Evolutionary conservation across 2,888 invertebrate genomes (phyloP), one percentile per base, ranked within the genome.

Genomic region (Arge pagana): DNA sequence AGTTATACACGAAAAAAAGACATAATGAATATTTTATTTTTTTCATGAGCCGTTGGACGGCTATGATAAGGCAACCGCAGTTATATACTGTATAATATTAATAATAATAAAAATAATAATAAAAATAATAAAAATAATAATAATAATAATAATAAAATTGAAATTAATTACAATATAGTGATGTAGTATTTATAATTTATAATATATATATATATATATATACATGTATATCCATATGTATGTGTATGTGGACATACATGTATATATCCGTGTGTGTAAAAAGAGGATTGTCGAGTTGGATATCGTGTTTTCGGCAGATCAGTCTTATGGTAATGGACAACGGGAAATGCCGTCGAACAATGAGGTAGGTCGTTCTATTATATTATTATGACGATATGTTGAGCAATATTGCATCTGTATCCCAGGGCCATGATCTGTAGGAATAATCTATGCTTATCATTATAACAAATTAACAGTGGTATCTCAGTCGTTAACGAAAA

Each of bases 341-440:
- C 55, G 37, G 15, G n/a, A n/a, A n/a, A 40, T 39, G 40, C 53
- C 57, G 53, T 57, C 58, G 59, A 57, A 60, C 59, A 56, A 37
- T 60, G 62, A 63, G 62, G 62, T 61, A 61, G 62, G 28, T 50
- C 24, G 49, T 23, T 40, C 35, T 42, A 42, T 26, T 50, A 41
- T 43, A 50, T 26, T 37, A 35, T 37, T n/a, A 18, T 43, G 24
- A 23, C 33, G 48, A 28, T 48, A 48, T 48, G 48, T 48, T 68
- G 68, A 70, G 67, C 67, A 67, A 65, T 70, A 72, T 72, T 72
- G 72, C 72, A 72, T 56, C 69, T 68, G 65, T 67, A 67, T 72
- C 72, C 72, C 72, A 65, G 65, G 65, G 65, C 70, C 70, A 63
- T 59, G 43, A 50, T 54, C 52, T 50, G 58, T 63, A 64, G 64